These are phyloP conservation scores for Nannospalax galili DNA, from an alignment of 2,113 vertebrate species.

Conservation along the genomic window DNA sequence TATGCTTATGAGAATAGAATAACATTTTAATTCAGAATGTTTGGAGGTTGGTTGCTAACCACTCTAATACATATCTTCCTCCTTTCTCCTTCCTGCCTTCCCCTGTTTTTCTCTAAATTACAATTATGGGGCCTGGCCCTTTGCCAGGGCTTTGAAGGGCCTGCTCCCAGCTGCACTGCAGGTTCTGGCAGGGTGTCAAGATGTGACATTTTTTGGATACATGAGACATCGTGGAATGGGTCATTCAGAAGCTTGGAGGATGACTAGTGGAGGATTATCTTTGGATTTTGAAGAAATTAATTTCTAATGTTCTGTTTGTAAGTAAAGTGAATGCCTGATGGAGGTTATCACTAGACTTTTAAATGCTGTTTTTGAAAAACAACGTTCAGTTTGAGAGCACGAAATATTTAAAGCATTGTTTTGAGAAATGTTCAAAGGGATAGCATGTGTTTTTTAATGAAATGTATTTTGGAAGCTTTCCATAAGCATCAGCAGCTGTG, in stretches of 20 bases:
- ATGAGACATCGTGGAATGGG: constrained; percentile 42
- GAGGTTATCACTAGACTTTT: constrained; percentile 51
- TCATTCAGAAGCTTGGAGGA: background rate
- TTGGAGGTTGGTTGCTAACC: constrained; percentile 69
- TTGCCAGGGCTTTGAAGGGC: constrained; percentile 73
- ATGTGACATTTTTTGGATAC: constrained; percentile 62
- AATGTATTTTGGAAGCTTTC: constrained; percentile 78
- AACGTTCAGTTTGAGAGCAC: constrained; percentile 55
- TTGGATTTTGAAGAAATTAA: constrained; percentile 52
- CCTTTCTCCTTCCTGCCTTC: constrained; percentile 23
- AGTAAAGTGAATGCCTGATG: constrained; percentile 49
- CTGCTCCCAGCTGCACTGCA: constrained; percentile 76
- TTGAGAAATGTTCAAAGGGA: constrained; percentile 71
- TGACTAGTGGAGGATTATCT: constrained; percentile 20
- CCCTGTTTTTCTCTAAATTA: constrained; percentile 54
- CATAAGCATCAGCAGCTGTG: constrained; percentile 74
- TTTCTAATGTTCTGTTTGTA: constrained; percentile 54
- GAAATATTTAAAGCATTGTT: constrained; percentile 73
- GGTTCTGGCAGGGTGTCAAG: constrained; percentile 74
- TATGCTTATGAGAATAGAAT: constrained; percentile 56
- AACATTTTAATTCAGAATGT: constrained; percentile 69
- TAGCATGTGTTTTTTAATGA: constrained; percentile 76
- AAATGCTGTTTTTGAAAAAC: constrained; percentile 61
- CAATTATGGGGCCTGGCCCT: constrained; percentile 59
- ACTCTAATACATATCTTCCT: constrained; percentile 46